These are phyloP conservation scores for Rhegmatorhina hoffmannsi DNA, from an alignment of 2,113 vertebrate genomes.

Conservation along the genomic window DNA sequence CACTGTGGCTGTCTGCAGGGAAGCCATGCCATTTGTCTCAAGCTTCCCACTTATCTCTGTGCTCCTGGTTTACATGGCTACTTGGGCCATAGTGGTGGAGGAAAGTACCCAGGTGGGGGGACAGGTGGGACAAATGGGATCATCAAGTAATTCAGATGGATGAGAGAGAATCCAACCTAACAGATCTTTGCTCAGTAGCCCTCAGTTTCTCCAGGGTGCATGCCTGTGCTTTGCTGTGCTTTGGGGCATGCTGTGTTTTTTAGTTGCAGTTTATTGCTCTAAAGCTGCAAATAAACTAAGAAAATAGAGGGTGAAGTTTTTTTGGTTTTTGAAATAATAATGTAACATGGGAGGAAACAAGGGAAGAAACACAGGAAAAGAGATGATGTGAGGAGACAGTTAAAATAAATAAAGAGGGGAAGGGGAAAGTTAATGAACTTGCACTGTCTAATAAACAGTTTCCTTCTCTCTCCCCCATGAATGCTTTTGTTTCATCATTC, in stretches of 20 bases:
- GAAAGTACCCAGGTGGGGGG: not conserved
- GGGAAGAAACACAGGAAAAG: slow-evolving; percentile 16
- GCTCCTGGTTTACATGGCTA: not conserved
- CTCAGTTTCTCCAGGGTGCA: not conserved
- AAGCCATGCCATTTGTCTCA: not conserved
- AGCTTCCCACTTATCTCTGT: not conserved
- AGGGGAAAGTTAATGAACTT: slow-evolving; percentile 39
- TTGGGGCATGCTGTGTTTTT: not conserved
- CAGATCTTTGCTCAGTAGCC: not conserved
- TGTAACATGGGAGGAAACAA: not conserved
- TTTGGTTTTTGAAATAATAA: not conserved
- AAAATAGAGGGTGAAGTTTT: not conserved
- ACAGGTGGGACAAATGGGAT: not conserved
- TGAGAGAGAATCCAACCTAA: not conserved
- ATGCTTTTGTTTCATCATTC: not conserved
- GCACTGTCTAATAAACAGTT: not conserved
- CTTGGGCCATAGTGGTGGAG: not conserved
- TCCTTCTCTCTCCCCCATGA: not conserved
- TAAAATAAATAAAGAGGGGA: slow-evolving; percentile 33
- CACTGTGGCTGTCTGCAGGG: not conserved
- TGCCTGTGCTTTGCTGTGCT: not conserved
- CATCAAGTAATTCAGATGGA: not conserved
- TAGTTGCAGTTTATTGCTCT: not conserved
- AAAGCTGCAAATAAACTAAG: not conserved
- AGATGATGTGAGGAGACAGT: not conserved